phyloP scores from a whole-genome alignment of 92 coral and sea anemone species.

The Heliopora coerulea region DNA sequence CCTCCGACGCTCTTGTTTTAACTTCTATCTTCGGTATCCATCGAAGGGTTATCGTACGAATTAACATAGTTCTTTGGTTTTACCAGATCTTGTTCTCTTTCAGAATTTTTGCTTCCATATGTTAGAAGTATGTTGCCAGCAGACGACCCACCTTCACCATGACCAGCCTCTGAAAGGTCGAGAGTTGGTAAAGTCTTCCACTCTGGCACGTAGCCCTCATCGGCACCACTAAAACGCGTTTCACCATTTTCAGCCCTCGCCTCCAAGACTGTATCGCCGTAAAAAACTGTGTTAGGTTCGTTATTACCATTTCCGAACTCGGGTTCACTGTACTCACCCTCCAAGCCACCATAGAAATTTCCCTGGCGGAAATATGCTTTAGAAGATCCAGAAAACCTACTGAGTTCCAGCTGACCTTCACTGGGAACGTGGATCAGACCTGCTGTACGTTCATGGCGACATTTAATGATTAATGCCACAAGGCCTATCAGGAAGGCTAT shows the following conservation, averaged over 20 bases:
- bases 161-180: constrained; percentile 25
- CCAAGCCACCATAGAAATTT: constrained; percentile 73
- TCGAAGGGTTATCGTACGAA: constrained; percentile 22
- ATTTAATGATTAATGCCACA: constrained; percentile 59
- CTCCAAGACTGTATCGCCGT: not conserved
- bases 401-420: constrained; percentile 68
- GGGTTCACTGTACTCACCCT: not conserved
- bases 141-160: not conserved
- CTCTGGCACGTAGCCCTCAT: constrained; percentile 66
- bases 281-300: not conserved
- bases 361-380: constrained; percentile 60
- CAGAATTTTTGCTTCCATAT: constrained; percentile 14
- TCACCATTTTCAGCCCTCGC: constrained; percentile 1
- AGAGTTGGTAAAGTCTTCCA: constrained; percentile 76
- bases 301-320: not conserved
- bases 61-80: not conserved
- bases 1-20: not conserved
- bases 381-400: constrained; percentile 61
- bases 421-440: constrained; percentile 58
- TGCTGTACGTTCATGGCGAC: constrained; percentile 65
- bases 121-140: constrained; percentile 7
- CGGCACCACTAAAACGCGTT: not conserved
- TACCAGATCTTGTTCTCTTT: not conserved
- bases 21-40: not conserved
- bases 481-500: constrained; percentile 72